Conservation (phyloP, 2,888 invertebrate species). For the Zaprionus obscuricornis region DNA sequence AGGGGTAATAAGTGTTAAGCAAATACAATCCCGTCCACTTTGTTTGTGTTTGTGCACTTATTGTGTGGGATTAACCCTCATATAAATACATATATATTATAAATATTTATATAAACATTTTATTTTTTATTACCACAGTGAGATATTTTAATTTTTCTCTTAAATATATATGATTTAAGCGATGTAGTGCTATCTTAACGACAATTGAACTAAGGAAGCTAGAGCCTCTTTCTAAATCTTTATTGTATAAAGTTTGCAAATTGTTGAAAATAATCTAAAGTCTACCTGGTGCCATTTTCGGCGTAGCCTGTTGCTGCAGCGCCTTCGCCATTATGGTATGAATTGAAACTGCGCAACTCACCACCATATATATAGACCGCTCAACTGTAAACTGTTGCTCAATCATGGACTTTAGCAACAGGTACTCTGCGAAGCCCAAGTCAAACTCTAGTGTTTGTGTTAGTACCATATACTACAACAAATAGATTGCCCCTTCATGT, state of each 20-base stretch:
- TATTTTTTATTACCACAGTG: too few relatives aligned
- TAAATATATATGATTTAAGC: too few relatives aligned
- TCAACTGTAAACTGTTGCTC: conserved; percentile 76
- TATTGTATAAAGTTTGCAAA: too few relatives aligned
- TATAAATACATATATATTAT: too few relatives aligned
- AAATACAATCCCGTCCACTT: conserved; percentile 3
- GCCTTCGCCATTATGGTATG: conserved; percentile 9
- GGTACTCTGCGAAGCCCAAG: conserved; percentile 54
- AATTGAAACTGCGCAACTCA: conserved; percentile 52
- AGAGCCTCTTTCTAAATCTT: too few relatives aligned
- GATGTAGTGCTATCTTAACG: too few relatives aligned
- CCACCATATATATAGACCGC: conserved; percentile 33
- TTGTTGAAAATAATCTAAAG: too few relatives aligned
- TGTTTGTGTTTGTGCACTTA: not conserved
- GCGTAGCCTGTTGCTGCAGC: conserved; percentile 70
- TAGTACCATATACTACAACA: conserved; percentile 1
- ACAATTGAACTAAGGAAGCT: too few relatives aligned
- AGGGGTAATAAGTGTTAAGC: conserved; percentile 24
- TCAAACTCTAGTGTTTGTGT: not conserved
- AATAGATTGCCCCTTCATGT: conserved; percentile 4
- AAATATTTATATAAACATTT: too few relatives aligned
- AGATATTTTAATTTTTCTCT: too few relatives aligned
- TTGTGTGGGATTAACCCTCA: not conserved
- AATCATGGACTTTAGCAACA: conserved; percentile 80
- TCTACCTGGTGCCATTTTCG: too few relatives aligned